A percentile compares a stretch with the other conserved stretches of the same genome.
These are phyloP conservation scores for Pedicia rivosa DNA, from an alignment of 2,888 invertebrate species.

Conservation along the genomic window DNA sequence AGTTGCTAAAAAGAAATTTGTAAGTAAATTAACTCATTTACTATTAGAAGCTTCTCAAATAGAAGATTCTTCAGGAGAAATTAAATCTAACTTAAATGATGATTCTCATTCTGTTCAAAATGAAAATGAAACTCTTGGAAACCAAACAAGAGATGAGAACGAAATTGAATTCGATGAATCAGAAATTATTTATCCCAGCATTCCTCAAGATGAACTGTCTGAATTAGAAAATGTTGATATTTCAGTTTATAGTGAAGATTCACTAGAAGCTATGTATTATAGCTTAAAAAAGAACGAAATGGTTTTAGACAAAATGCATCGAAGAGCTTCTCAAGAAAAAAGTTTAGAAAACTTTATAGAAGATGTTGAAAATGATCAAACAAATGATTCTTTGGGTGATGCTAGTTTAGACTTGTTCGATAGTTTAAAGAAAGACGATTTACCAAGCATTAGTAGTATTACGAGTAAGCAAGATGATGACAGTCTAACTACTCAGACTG, in stretches of 20 bases:
- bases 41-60: no score
- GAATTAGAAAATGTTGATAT: conserved; percentile 14
- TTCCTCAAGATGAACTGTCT: conserved; percentile 10
- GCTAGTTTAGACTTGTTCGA: no score
- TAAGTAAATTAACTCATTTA: no score
- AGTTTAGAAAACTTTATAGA: neutral
- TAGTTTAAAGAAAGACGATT: no score
- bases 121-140: neutral
- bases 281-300: conserved; percentile 20
- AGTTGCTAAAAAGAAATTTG: no score
- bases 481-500: no score
- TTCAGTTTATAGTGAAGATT: conserved; percentile 14
- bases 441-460: no score
- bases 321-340: neutral
- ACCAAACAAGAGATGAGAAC: neutral
- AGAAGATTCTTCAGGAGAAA: no score
- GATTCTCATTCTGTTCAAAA: neutral
- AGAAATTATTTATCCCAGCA: neutral
- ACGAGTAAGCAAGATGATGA: no score
- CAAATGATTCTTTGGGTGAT: neutral
- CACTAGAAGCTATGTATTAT: conserved; percentile 16
- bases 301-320: conserved; percentile 19
- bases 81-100: no score
- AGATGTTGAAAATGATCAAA: neutral
- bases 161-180: conserved; percentile 2